Evolutionary conservation across 2,113 vertebrate species (phyloP), one percentile per base, ranked within the genome.

Genomic region (Charina bottae): DNA sequence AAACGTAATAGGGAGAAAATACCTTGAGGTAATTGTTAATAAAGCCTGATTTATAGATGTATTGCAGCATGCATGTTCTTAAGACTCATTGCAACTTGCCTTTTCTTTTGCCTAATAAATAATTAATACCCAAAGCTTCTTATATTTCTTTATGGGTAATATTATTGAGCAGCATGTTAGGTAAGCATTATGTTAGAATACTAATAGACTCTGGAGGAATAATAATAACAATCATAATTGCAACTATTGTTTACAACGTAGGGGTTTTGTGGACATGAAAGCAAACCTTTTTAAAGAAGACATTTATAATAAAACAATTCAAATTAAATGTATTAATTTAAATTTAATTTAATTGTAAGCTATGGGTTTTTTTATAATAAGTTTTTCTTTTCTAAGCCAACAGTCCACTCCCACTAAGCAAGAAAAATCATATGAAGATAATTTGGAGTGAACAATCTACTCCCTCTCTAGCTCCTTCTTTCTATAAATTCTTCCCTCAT

Each of bases 131-230:
- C 46, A 93, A 95, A 94, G 85, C 5, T 68, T 89, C 59, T 92
- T 93, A 6, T 10, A 87, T 95, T 92, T 93, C 46, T 96, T 94
- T 91, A 87, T 89, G 68, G 54, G 6, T 83, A 95, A 92, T 88
- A 53, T 95, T 97, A 78, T 94, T 95, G 91, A 93, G 19, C 92
- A 90, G 12, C 23, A 54, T 94, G 92, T 87, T 92, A 92, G 24
- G 23, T 94, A 93, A 93, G 86, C 88, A 94, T 95, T 96, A 56
- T 84, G 13, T 95, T 90, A 90, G 28, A 91, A 93, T 97, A 92
- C 78, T 90, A 53, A 64, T 96, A 91, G 93, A 93, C 28, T 21
- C 13, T 91, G 49, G 92, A 2, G 84, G 91, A 92, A 87, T 46
- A 23, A 23, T 88, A 62, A 93, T 28, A 92, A 55, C 86, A 94